A percentile compares a stretch with the other conserved stretches of the same genome.
These are phyloP conservation scores for Delichon dasypus DNA, from an alignment of 2,797 vertebrate species.

Conservation along the genomic window DNA sequence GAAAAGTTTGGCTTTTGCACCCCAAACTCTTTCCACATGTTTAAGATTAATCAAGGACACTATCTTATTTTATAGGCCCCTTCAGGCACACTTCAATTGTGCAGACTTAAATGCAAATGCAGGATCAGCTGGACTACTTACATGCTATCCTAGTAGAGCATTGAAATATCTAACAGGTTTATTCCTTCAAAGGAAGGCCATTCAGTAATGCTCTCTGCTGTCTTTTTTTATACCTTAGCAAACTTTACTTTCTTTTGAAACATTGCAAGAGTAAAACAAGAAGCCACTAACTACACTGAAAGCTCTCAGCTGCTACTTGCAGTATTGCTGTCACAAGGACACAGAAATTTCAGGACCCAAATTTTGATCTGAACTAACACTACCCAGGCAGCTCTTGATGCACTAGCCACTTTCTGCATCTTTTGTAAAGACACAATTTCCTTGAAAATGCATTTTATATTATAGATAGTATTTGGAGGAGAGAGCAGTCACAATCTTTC, in stretches of 20 bases:
- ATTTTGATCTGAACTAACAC: background rate
- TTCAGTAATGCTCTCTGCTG: background rate
- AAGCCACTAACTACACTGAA: background rate
- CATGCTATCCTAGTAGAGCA: background rate
- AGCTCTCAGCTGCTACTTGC: background rate
- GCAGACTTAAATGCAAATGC: background rate
- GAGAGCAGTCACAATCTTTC: background rate
- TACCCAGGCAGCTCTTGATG: background rate
- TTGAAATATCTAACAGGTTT: background rate
- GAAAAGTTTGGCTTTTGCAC: background rate
- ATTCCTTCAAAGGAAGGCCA: background rate
- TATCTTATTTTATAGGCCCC: background rate
- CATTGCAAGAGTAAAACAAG: background rate
- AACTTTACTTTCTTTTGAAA: background rate
- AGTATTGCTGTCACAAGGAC: background rate
- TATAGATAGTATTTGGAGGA: background rate
- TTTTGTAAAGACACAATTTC: background rate
- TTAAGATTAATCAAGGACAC: background rate
- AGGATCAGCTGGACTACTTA: background rate
- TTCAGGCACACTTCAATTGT: background rate
- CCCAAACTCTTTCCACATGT: background rate
- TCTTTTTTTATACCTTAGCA: background rate
- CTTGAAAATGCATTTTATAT: background rate
- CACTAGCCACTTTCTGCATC: background rate
- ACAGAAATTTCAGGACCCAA: background rate